phyloP scores from a whole-genome alignment of 2,888 invertebrate genomes.

The Cephus sareptanus region DNA sequence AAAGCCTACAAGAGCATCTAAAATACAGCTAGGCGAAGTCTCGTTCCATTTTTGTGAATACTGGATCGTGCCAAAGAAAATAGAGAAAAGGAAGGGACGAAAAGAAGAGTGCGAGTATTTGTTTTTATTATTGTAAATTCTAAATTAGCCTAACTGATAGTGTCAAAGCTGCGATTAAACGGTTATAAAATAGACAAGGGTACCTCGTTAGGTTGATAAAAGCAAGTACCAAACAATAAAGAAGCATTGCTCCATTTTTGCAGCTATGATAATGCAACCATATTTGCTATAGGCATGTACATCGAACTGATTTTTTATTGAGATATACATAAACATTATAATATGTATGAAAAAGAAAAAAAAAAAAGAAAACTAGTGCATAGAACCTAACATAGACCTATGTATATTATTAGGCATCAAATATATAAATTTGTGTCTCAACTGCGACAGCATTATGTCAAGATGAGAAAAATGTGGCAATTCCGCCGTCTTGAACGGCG shows the following conservation, averaged over 20 bases:
- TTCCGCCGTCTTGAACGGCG: not conserved
- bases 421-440: slow-evolving; percentile 9
- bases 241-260: slow-evolving; percentile 32
- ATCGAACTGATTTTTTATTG: slow-evolving; percentile 44
- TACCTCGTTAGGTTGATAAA: slow-evolving; percentile 22
- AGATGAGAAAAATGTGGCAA: not conserved
- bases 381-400: slow-evolving; percentile 7
- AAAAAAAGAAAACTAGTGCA: slow-evolving; percentile 10
- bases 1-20: not conserved
- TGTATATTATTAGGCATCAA: slow-evolving; percentile 13
- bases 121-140: slow-evolving; percentile 26
- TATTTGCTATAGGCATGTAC: slow-evolving; percentile 30
- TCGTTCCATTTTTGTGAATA: slow-evolving; percentile 11
- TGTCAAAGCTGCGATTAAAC: slow-evolving; percentile 2
- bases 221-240: slow-evolving; percentile 31
- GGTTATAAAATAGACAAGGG: slow-evolving; percentile 16
- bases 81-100: not conserved
- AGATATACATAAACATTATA: slow-evolving; percentile 22
- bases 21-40: not conserved
- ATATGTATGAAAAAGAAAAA: slow-evolving; percentile 4
- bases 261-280: slow-evolving; percentile 26
- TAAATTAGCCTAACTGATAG: slow-evolving; percentile 22
- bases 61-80: slow-evolving; percentile 27
- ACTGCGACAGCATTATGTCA: slow-evolving; percentile 14
- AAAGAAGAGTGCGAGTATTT: slow-evolving; percentile 6